Base-by-base conservation (phyloP, 2,797 vertebrate species). In the Scleropages formosus region DNA sequence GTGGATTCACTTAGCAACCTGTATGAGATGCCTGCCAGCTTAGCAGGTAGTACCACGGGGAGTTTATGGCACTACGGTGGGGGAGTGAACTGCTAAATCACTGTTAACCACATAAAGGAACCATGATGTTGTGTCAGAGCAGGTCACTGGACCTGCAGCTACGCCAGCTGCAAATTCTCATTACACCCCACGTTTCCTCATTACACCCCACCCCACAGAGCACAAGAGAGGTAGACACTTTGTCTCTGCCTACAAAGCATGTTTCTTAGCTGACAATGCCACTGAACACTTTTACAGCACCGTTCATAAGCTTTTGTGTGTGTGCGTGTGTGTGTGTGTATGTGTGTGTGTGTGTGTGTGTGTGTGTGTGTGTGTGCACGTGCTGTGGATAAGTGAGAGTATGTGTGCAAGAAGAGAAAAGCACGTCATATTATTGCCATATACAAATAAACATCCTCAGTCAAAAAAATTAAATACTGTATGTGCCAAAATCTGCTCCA, bases 1-100 rank as follows among this genome's bases (percentile, higher is more conserved):
- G 47, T 49, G 47, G 66, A 69, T 69, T 66, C 66, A 69, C 66
- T 69, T 69, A 24, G 46, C 66, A 69, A 49, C 24, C 49, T 66
- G 31, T 39, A 31, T 39, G 31, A 39, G 39, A 39, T 39, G 31
- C 6, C 31, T 39, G 31, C 31, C 31, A n/a, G n/a, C n/a, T n/a
- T n/a, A 39, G 31, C 31, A 39, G 31, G 2, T 6, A 2, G 31
- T 39, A 39, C 31, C 6, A 6, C 31, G 39, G 39, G 31, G 6
- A 39, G 31, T 39, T 39, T 31, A 39, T 39, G 31, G 31, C 31
- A 44, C 44, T 69, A 24, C 26, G 46, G 26, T n/a, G 46, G 69
- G 71, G 56, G 68, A 56, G 56, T 71, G 44, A 27, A 22, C 51
- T 56, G 24, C 53, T 56, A 22, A 70, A 70, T 53, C 24, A 70